Conservation (phyloP, 2,797 vertebrate species). For the Malacoraja senta region DNA sequence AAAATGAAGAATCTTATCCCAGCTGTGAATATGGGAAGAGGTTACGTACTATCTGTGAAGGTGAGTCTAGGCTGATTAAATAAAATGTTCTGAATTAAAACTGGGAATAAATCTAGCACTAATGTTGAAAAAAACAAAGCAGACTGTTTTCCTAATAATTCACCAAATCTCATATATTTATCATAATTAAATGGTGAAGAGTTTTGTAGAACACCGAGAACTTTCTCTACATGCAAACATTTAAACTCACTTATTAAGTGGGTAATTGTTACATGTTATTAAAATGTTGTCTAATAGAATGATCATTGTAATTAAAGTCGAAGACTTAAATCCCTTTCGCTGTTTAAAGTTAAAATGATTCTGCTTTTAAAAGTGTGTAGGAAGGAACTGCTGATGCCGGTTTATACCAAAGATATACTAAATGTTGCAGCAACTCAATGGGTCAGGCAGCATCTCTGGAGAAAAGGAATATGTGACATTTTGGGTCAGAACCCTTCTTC, state of each 20-base stretch:
- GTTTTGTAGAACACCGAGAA: background rate
- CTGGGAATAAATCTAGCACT: background rate
- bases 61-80: constrained; percentile 20
- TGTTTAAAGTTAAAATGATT: background rate
- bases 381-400: no score
- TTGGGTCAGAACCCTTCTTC: no score
- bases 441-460: no score
- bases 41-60: constrained; percentile 32
- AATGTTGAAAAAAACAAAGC: background rate
- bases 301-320: background rate
- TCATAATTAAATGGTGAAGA: background rate
- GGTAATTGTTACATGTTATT: background rate
- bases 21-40: constrained; percentile 11
- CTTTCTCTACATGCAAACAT: background rate
- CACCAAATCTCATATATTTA: background rate
- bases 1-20: constrained; percentile 31
- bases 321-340: background rate
- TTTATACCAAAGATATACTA: no score
- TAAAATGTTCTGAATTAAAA: constrained; percentile 29
- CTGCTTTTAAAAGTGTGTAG: background rate
- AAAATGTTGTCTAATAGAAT: background rate
- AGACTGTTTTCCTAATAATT: background rate
- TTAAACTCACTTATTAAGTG: background rate
- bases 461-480: no score
- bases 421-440: no score